Evolutionary conservation across 2,888 invertebrate genomes (phyloP), one percentile per base, ranked within the genome.

Genomic region (Arge pagana): DNA sequence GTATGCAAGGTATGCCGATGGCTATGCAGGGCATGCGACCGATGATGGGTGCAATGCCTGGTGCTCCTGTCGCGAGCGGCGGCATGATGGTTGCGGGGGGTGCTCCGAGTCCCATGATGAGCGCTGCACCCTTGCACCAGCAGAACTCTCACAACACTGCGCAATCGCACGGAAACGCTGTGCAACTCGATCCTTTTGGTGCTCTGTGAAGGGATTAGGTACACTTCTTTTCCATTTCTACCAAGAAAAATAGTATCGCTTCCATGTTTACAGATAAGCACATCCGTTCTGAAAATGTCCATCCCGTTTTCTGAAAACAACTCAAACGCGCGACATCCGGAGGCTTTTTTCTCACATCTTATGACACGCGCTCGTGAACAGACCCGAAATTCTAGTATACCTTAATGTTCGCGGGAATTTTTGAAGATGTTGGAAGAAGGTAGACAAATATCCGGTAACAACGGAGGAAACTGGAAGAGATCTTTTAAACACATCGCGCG

Each of bases 111-210:
- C 66, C 62, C 50, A 70, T 69, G 64, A 71, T 66, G 68, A 64
- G 60, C 61, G 62, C 64, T 59, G 62, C 68, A 53, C 59, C 60
- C 15, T 71, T 64, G 41, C 70, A 42, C 45, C 56, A 53, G 35
- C 59, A 66, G 57, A 70, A 63, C 53, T 57, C 65, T 39, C 69
- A 70, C 63, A 59, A 68, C 54, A 60, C 68, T 58, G 72, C 70
- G 71, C 74, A 72, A 61, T 64, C 71, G 45, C 68, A 67, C 62
- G 69, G 76, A 71, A 81, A 80, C 66, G 68, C 67, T 52, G 77
- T 80, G 56, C 80, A 80, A 64, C 71, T 81, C 57, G 81, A 81
- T 77, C 81, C 81, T 55, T 81, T 81, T 67, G 81, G 81, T 66
- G 81, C 80, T 64, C 68, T 73, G 64, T 73, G 67, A 73, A 68